These are phyloP conservation scores for Sebastes hubbsi DNA, from an alignment of 2,797 vertebrate species.

Conservation along the genomic window DNA sequence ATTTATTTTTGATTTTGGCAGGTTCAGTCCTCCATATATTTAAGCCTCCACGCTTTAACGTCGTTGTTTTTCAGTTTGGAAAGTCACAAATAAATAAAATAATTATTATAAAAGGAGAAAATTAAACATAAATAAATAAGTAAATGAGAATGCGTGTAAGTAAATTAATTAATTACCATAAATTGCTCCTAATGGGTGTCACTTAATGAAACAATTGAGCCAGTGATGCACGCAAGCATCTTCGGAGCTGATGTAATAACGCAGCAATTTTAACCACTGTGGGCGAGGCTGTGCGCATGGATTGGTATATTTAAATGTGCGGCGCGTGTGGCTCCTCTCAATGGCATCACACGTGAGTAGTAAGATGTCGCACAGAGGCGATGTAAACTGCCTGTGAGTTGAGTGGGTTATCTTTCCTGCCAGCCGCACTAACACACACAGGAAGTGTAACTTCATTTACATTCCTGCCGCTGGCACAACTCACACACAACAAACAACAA, in stretches of 20 bases:
- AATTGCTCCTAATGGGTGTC: too few species aligned
- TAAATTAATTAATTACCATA: not conserved
- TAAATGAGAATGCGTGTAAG: not conserved
- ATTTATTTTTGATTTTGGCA: not conserved
- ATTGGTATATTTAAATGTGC: too few species aligned
- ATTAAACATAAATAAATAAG: not conserved
- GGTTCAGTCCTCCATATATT: not conserved
- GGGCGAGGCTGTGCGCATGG: too few species aligned
- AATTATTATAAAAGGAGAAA: not conserved
- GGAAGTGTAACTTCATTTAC: too few species aligned
- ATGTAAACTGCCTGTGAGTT: too few species aligned
- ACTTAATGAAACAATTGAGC: not conserved
- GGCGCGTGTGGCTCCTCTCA: too few species aligned
- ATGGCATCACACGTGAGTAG: too few species aligned
- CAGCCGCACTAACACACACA: too few species aligned
- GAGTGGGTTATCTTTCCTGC: too few species aligned
- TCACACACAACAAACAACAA: too few species aligned
- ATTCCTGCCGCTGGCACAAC: too few species aligned
- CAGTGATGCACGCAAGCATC: not conserved
- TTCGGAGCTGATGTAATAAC: conserved; percentile 68
- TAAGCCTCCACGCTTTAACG: not conserved
- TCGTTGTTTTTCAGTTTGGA: not conserved
- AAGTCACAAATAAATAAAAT: not conserved
- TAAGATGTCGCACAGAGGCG: too few species aligned
- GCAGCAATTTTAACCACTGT: conserved; percentile 19